Evolutionary conservation across 2,113 vertebrate genomes (phyloP).

Genomic region (Beaufortia kweichowensis): DNA sequence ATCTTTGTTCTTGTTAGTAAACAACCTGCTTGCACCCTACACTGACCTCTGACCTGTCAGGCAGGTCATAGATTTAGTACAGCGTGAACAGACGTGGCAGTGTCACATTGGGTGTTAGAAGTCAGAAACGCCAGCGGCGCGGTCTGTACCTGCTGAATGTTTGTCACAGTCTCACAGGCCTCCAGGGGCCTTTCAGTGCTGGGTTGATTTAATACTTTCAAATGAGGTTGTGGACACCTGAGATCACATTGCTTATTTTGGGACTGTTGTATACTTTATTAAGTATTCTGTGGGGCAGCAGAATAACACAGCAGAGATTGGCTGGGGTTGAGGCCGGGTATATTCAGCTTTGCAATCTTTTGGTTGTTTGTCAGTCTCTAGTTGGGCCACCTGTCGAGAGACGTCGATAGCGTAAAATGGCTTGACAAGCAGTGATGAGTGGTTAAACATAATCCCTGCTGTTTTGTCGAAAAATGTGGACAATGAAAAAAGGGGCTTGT

Average conservation of each 20-base stretch:
- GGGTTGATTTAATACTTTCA: slow-evolving; percentile 48
- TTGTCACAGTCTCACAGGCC: slow-evolving; percentile 49
- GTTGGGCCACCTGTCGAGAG: slow-evolving; percentile 38
- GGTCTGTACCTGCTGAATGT: slow-evolving; percentile 49
- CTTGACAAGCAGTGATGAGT: slow-evolving; percentile 41
- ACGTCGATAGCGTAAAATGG: slow-evolving; percentile 1
- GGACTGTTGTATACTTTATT: background rate
- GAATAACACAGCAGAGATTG: background rate
- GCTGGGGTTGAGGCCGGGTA: slow-evolving; percentile 3
- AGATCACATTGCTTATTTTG: slow-evolving; percentile 32
- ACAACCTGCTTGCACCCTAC: slow-evolving; percentile 30
- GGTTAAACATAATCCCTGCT: slow-evolving; percentile 18
- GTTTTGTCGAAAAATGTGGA: background rate
- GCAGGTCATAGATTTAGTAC: slow-evolving; percentile 43
- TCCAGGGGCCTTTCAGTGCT: slow-evolving; percentile 55
- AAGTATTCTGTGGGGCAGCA: slow-evolving; percentile 5
- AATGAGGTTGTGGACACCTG: slow-evolving; percentile 43
- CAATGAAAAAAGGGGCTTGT: background rate
- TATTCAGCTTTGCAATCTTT: slow-evolving; percentile 31
- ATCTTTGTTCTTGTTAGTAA: slow-evolving; percentile 49
- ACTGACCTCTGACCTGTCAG: slow-evolving; percentile 35
- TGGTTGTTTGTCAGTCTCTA: slow-evolving; percentile 38
- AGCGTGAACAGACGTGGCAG: slow-evolving; percentile 20
- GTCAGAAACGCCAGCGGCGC: slow-evolving; percentile 36
- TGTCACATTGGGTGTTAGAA: slow-evolving; percentile 39